Conservation (phyloP, 2,888 invertebrate genomes). For the Catocala sponsa region DNA sequence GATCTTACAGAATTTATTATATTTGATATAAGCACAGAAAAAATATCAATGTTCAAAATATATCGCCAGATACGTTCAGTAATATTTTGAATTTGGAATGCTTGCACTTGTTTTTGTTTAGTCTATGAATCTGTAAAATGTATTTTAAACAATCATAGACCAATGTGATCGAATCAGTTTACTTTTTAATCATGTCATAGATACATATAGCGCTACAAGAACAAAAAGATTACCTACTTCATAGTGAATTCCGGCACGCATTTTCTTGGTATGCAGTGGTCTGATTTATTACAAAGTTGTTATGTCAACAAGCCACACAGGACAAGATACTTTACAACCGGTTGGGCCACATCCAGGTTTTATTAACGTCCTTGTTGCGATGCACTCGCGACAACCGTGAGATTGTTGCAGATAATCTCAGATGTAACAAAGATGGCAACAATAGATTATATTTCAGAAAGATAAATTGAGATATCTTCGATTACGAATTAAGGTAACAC, state of each 20-base stretch:
- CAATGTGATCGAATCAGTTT: too few relatives aligned
- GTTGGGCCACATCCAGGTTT: slow-evolving; percentile 48
- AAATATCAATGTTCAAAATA: too few relatives aligned
- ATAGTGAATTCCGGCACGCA: background rate
- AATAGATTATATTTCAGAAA: background rate
- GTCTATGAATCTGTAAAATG: too few relatives aligned
- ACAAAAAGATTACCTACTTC: background rate
- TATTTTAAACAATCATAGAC: too few relatives aligned
- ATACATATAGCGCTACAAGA: background rate
- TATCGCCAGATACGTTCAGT: too few relatives aligned
- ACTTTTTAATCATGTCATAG: too few relatives aligned
- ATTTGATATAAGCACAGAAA: too few relatives aligned
- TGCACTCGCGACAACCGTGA: slow-evolving; percentile 33
- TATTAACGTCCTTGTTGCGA: slow-evolving; percentile 49
- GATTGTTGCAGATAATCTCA: slow-evolving; percentile 28
- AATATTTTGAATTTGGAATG: too few relatives aligned
- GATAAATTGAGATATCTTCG: background rate
- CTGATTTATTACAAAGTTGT: slow-evolving; percentile 25
- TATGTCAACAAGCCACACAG: slow-evolving; percentile 31
- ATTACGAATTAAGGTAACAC: background rate
- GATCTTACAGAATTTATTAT: too few relatives aligned
- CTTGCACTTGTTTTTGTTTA: too few relatives aligned
- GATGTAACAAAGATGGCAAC: background rate
- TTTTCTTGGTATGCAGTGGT: slow-evolving; percentile 11
- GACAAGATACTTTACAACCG: slow-evolving; percentile 54